Evolutionary conservation across 2,888 invertebrate genomes (phyloP), one percentile per base, ranked within the genome.

Genomic region (Pristionchus mayeri): DNA sequence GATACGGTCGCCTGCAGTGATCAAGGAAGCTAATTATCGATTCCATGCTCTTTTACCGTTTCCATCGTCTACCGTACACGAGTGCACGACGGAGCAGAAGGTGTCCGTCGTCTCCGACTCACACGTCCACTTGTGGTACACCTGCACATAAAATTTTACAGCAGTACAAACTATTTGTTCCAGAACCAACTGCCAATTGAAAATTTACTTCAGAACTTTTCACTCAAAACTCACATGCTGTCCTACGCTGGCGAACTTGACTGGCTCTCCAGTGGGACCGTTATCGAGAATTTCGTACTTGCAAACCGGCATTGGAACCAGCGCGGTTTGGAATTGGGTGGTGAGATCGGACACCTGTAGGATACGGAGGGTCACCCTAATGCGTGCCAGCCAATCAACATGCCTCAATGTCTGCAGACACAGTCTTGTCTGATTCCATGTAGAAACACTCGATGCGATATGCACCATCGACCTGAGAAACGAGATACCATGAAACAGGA

Each of bases 101-200:
- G 92, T 92, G 87, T 92, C 91, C 27, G 87, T 86, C 52, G 92
- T 92, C 86, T 92, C 92, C 54, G 92, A 91, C 83, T 92, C 92
- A 60, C 92, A 92, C 24, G 92, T 92, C 92, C 92, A 92, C 84
- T 92, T 91, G 88, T 92, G 92, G 87, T 92, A 92, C 71, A 92
- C 91, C 85, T 86, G 24, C 9, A 13, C 63, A 30, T 82, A 1
- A 6, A 44, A 63, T 27, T 7, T 54, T 54, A n/a, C n/a, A 54
- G 21, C 21, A 54, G 4, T 21, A n/a, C 21, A 54, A 16, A 13
- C 21, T 16, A 13, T 54, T 13, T 16, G 54, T 21, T 54, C 54
- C 54, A 4, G 9, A 21, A 54, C 54, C 54, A n/a, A n/a, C n/a
- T n/a, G n/a, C n/a, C 54, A 54, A 54, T 13, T 21, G 54, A 54